Evolutionary conservation across 1,140 invertebrate species (phyloP).

Genomic region (Drosophila pseudoobscura): DNA sequence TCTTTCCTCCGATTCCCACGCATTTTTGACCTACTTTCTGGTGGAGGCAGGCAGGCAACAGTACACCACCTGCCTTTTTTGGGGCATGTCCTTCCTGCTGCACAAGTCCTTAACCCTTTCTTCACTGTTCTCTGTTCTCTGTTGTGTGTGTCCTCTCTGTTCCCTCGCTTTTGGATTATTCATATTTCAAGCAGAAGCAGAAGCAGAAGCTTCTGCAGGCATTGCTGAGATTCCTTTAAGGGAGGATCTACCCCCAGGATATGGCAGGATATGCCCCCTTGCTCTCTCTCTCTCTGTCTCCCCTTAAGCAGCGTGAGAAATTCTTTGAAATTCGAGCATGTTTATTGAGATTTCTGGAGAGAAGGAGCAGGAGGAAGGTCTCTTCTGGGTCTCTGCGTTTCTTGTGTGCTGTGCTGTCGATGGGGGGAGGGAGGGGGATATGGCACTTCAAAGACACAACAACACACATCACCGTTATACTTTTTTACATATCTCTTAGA

Average conservation of each 20-base stretch:
- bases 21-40: conserved; percentile 69
- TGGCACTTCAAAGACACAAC: conserved; percentile 39
- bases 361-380: too few relatives aligned
- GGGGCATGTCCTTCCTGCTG: conserved; percentile 29
- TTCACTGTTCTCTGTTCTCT: conserved; percentile 36
- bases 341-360: conserved; percentile 33
- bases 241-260: conserved; percentile 35
- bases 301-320: conserved; percentile 76
- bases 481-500: conserved; percentile 54
- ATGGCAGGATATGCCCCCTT: conserved; percentile 59
- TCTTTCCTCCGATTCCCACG: conserved; percentile 41
- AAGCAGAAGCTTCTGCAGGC: conserved; percentile 20
- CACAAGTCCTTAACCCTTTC: conserved; percentile 64
- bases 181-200: conserved; percentile 43
- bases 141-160: conserved; percentile 5
- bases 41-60: neutral
- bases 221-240: conserved; percentile 61
- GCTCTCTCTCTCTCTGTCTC: neutral
- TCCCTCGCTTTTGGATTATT: conserved; percentile 25
- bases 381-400: conserved; percentile 3
- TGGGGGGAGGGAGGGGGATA: conserved; percentile 6
- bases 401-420: conserved; percentile 4
- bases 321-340: conserved; percentile 77
- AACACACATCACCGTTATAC: conserved; percentile 43
- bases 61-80: conserved; percentile 10